A percentile compares a stretch with the other conserved stretches of the same genome.
These are phyloP conservation scores for Micoletzkya japonica DNA, from an alignment of 2,888 invertebrate genomes.

Conservation along the genomic window DNA sequence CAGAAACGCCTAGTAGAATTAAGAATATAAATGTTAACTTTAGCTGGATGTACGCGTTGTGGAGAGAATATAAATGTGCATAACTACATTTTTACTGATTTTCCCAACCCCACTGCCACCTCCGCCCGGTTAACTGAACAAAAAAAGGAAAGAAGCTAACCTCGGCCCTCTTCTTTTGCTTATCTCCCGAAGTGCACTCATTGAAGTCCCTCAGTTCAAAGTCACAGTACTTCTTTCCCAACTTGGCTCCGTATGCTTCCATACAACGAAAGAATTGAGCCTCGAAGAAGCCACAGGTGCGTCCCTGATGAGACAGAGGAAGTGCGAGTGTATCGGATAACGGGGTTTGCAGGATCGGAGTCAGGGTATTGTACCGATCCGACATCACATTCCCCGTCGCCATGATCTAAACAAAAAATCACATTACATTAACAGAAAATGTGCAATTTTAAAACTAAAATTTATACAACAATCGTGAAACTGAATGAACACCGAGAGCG, in stretches of 20 bases:
- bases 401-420: slow-evolving; percentile 32
- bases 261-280: slow-evolving; percentile 59
- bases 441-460: not conserved
- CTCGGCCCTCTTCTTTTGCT: slow-evolving; percentile 47
- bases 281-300: slow-evolving; percentile 60
- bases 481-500: too few species aligned
- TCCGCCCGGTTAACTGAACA: not conserved
- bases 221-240: slow-evolving; percentile 62
- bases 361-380: slow-evolving; percentile 43
- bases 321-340: slow-evolving; percentile 48
- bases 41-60: not conserved
- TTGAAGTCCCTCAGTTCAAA: slow-evolving; percentile 60
- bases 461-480: too few species aligned
- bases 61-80: too few species aligned
- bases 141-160: not conserved
- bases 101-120: not conserved
- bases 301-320: slow-evolving; percentile 50
- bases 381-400: slow-evolving; percentile 52
- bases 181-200: slow-evolving; percentile 57
- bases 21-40: not conserved
- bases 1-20: not conserved
- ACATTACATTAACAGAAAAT: not conserved
- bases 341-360: slow-evolving; percentile 50
- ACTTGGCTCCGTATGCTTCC: slow-evolving; percentile 61
- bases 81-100: not conserved